Evolutionary conservation across 2,888 invertebrate species (phyloP).

Genomic region (Lasioglossum figueresi): DNA sequence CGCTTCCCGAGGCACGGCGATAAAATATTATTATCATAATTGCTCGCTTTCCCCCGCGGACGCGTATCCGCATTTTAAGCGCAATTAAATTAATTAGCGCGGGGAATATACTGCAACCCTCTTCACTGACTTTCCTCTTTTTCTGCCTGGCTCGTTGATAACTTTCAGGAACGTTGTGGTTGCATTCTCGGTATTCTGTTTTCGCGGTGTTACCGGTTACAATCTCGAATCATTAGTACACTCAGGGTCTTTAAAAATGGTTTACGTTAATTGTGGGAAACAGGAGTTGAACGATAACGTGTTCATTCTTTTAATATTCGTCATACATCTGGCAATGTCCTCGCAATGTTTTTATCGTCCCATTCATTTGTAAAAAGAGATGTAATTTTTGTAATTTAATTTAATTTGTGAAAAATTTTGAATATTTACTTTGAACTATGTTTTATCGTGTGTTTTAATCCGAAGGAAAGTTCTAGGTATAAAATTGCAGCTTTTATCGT

Average conservation of each 20-base stretch:
- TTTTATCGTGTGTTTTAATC: no score
- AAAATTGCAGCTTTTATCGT: not conserved
- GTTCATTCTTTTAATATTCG: not conserved
- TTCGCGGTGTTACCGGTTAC: not conserved
- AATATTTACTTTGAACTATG: no score
- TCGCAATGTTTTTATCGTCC: not conserved
- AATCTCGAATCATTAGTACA: not conserved
- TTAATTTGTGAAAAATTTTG: no score
- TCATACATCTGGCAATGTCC: not conserved
- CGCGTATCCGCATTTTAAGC: conserved; percentile 34
- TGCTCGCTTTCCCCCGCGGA: conserved; percentile 20
- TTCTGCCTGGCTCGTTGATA: conserved; percentile 27
- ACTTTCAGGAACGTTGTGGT: not conserved
- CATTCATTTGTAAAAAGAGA: not conserved
- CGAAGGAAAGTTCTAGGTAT: no score
- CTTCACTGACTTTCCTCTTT: not conserved
- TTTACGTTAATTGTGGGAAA: not conserved
- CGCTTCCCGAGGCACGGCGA: conserved; percentile 25
- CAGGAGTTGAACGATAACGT: not conserved
- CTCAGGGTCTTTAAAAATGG: not conserved
- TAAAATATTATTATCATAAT: conserved; percentile 54
- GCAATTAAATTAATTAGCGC: conserved; percentile 61
- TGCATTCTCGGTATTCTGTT: not conserved
- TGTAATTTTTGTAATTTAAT: no score
- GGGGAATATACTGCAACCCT: not conserved